Evolutionary conservation across 1,140 invertebrate species (phyloP), one percentile per base, ranked within the genome.

Genomic region (Brachystomella parvula): DNA sequence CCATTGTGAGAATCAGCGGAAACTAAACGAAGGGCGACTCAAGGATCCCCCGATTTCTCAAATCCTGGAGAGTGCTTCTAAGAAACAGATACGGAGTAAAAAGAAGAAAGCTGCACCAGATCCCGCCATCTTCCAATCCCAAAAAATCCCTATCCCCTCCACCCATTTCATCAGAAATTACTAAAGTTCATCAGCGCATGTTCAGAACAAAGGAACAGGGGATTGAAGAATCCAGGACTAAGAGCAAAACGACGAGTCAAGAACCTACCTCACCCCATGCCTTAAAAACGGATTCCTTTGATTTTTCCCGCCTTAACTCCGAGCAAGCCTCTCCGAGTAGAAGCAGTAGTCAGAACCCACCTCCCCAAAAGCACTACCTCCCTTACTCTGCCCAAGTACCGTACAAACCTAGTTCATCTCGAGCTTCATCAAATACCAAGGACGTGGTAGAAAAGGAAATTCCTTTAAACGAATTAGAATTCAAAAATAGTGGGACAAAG

Each of bases 181-280:
- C 49, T 6, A 53, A 53, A 53, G 49, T 53, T 6, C 49, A 53
- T 53, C 49, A 53, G 49, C 64, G 86, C 19, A 77, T 88, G 31
- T 88, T 87, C 75, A 87, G 87, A 77, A 87, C 86, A n/a, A 82
- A 84, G n/a, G n/a, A n/a, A n/a, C n/a, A 75, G 84, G 84, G 19
- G 85, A 87, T 84, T 83, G 21, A 65, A 67, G 59, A 63, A 12
- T 53, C 49, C 6, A 3, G 24, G 24, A 6, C 9, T 35, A 69
- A 47, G 60, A 33, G 35, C 64, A 63, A 47, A 28, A 61, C n/a
- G 6, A 64, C 2, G 28, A 3, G 21, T 6, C 9, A 56, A 17
- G 35, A 17, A 28, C 2, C 44, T 47, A 15, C 29, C 28, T 35
- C 19, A 24, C 21, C 15, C 29, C 3, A 39, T 21, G n/a, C 60